Percentiles rank a stretch among this genome's conserved stretches.
phyloP scores from a whole-genome alignment of 2,113 vertebrate species.

The Zeus faber region DNA sequence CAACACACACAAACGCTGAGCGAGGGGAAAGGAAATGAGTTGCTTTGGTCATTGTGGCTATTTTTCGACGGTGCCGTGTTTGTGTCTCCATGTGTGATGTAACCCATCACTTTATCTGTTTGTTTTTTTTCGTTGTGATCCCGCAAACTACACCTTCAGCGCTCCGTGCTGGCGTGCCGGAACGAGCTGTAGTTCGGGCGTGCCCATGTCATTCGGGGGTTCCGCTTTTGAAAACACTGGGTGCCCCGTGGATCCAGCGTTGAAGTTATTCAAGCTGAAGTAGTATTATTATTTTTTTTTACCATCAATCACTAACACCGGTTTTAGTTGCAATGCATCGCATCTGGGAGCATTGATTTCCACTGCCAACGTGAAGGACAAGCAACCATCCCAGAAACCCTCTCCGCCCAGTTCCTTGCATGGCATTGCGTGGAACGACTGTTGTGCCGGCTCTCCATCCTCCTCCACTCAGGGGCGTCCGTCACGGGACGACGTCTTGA shows the following conservation, averaged over 20 bases:
- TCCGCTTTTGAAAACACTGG: not conserved
- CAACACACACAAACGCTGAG: too few relatives aligned
- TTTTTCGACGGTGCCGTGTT: constrained; percentile 47
- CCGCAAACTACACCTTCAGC: too few relatives aligned
- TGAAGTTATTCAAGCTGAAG: constrained; percentile 11
- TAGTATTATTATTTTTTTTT: constrained; percentile 1
- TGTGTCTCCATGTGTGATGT: constrained; percentile 65
- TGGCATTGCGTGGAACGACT: constrained; percentile 43
- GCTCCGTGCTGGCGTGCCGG: too few relatives aligned
- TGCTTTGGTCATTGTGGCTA: too few relatives aligned
- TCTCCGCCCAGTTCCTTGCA: constrained; percentile 49
- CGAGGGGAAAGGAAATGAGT: too few relatives aligned
- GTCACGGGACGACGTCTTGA: constrained; percentile 44
- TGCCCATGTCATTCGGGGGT: too few relatives aligned
- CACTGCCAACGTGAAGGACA: constrained; percentile 18
- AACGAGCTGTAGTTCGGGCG: too few relatives aligned
- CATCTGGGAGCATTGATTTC: constrained; percentile 10
- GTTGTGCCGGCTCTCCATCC: constrained; percentile 27
- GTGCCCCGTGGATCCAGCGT: constrained; percentile 18
- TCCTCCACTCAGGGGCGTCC: constrained; percentile 41
- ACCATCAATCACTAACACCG: too few relatives aligned
- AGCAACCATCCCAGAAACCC: constrained; percentile 20
- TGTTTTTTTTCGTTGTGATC: too few relatives aligned
- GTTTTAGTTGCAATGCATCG: constrained; percentile 5
- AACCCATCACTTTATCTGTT: constrained; percentile 53